Base-by-base conservation (phyloP, 1,140 invertebrate genomes). In the Lasioglossum albipes region DNA sequence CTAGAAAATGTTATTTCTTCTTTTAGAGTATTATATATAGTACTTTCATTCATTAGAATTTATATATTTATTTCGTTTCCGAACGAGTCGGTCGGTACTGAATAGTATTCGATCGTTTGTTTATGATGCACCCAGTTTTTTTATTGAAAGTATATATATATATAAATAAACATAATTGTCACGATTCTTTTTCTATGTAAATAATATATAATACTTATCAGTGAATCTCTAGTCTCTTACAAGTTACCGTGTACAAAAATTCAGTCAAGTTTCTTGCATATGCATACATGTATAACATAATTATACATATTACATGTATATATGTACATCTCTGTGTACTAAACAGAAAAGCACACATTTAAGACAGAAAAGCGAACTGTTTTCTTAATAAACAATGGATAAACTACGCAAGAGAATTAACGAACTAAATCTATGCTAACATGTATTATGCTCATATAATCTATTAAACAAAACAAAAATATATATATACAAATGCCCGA, bases 401-500 rank as follows among this genome's bases (percentile, higher is more conserved):
- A 83, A 78, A 79, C 66, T 68, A 73, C 70, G 72, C 84, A 83
- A 78, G 70, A 80, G 16, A 80, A 16, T 76, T 73, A 82, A 70
- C 22, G 45, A 65, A 85, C 74, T 62, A 86, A 71, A 75, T 52
- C 57, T 73, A 70, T 64, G 74, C 67, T 72, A 76, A 83, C 54
- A 72, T 82, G 74, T 74, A 79, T 70, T 80, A 76, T 61, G 75
- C 70, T 83, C 57, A 42, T 79, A 42, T 75, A 59, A 83, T 87
- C 75, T 84, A 83, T 85, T 84, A 81, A 59, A 59, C 57, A 59
- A 59, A 59, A 7, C 3, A 59, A 7, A 59, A n/a, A 59, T 18
- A 49, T 49, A 54, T 54, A 54, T 18, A 54, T 70, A 86, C 83
- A 90, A 91, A 91, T 88, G 89, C 84, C 91, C 91, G 90, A 91